Conservation (phyloP, 2,888 invertebrate species). For the Aporophyla lueneburgensis region DNA sequence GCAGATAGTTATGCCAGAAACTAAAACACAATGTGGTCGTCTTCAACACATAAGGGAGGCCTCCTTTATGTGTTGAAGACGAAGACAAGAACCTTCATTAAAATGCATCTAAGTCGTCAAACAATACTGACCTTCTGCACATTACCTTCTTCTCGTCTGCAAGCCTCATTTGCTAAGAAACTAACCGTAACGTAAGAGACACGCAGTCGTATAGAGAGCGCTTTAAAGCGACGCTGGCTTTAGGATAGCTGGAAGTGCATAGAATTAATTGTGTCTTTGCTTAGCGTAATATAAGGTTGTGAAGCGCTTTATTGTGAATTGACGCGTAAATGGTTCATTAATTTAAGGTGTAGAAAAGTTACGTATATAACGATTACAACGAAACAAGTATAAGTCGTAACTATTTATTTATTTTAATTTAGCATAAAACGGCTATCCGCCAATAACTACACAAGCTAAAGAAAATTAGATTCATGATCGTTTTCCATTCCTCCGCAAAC, state of each 20-base stretch:
- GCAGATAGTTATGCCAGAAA: not conserved
- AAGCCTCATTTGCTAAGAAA: conserved; percentile 68
- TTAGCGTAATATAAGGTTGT: not conserved
- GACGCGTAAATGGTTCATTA: not conserved
- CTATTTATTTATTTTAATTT: not conserved
- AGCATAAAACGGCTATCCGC: not conserved
- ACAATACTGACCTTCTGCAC: conserved; percentile 27
- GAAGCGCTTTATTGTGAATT: conserved; percentile 6
- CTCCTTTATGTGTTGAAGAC: too few species aligned
- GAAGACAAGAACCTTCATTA: not conserved
- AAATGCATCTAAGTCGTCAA: not conserved
- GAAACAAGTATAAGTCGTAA: not conserved
- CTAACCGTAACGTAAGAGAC: conserved; percentile 62
- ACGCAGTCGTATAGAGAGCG: conserved; percentile 33
- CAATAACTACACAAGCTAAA: not conserved
- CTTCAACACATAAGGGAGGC: not conserved
- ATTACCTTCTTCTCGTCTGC: not conserved
- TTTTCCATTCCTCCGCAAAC: not conserved
- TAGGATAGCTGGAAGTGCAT: conserved; percentile 30
- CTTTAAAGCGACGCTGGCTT: conserved; percentile 50
- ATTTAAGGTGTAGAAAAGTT: not conserved
- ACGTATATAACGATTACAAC: not conserved
- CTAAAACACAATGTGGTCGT: not conserved
- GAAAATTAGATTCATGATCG: too few species aligned
- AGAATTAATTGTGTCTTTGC: conserved; percentile 39